phyloP scores from a whole-genome alignment of 2,888 invertebrate genomes.

The Protonemura montana region DNA sequence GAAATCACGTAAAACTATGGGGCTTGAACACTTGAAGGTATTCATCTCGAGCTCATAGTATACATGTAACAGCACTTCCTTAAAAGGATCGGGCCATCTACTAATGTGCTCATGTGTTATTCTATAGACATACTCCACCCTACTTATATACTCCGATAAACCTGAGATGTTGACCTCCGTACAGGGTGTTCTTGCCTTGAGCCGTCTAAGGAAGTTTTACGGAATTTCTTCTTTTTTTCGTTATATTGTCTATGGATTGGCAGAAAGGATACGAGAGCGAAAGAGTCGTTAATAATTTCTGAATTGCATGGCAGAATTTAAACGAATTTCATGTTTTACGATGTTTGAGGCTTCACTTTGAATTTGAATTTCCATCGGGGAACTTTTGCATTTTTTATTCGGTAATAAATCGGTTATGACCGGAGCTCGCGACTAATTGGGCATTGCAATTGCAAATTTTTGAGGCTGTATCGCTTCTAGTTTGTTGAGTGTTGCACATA shows the following conservation, averaged over 20 bases:
- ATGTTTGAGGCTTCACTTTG: background rate
- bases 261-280: background rate
- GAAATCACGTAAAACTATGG: slow-evolving; percentile 12
- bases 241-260: background rate
- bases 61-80: background rate
- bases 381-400: background rate
- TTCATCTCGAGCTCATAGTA: background rate
- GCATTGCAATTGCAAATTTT: background rate
- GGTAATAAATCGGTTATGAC: background rate
- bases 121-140: background rate
- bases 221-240: background rate
- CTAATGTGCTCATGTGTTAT: background rate
- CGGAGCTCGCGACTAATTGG: background rate
- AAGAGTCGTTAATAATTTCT: background rate
- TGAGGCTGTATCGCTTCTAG: background rate
- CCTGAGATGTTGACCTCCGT: background rate
- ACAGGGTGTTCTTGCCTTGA: background rate
- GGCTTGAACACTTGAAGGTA: background rate
- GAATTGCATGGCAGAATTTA: background rate
- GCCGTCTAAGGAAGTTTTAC: background rate
- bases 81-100: background rate
- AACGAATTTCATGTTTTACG: slow-evolving; percentile 12
- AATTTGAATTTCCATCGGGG: background rate
- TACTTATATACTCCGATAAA: background rate
- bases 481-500: background rate